phyloP scores from a whole-genome alignment of 2,113 vertebrate species.

The Sardina pilchardus region DNA sequence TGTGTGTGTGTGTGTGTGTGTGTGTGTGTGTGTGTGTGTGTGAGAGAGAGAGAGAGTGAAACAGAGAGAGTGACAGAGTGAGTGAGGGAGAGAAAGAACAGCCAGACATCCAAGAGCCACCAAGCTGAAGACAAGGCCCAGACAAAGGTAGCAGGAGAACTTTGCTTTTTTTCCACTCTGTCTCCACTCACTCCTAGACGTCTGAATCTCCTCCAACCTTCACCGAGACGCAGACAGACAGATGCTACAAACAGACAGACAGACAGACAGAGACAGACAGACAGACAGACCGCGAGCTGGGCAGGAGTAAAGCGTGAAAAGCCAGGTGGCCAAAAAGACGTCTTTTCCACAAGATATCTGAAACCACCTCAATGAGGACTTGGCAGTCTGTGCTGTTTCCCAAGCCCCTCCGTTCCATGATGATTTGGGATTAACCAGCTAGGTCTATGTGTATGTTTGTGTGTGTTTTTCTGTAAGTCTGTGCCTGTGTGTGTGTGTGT shows the following conservation, averaged over 20 bases:
- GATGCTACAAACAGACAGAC: background rate
- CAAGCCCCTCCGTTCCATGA: too few relatives aligned
- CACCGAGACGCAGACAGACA: background rate
- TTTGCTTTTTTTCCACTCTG: background rate
- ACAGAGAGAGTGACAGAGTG: background rate
- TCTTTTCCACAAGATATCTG: background rate
- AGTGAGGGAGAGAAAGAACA: background rate
- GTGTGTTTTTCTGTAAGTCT: background rate
- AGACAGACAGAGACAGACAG: background rate
- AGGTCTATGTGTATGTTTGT: background rate
- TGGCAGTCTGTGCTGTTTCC: background rate
- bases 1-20: background rate
- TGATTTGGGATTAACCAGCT: too few relatives aligned
- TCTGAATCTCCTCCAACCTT: too few relatives aligned
- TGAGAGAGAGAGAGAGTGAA: slow-evolving; percentile 1
- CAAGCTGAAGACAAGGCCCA: background rate
- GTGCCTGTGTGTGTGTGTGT: background rate
- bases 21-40: background rate
- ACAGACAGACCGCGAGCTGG: background rate
- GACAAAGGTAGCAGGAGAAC: background rate
- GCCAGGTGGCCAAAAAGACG: too few relatives aligned
- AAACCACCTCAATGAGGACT: background rate
- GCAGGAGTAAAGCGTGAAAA: too few relatives aligned
- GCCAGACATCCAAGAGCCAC: background rate
- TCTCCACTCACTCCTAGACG: too few relatives aligned